Percentiles rank a stretch among this genome's conserved stretches.
Conservation (phyloP, 2,797 vertebrate genomes). For the Rousettus madagascariensis region DNA sequence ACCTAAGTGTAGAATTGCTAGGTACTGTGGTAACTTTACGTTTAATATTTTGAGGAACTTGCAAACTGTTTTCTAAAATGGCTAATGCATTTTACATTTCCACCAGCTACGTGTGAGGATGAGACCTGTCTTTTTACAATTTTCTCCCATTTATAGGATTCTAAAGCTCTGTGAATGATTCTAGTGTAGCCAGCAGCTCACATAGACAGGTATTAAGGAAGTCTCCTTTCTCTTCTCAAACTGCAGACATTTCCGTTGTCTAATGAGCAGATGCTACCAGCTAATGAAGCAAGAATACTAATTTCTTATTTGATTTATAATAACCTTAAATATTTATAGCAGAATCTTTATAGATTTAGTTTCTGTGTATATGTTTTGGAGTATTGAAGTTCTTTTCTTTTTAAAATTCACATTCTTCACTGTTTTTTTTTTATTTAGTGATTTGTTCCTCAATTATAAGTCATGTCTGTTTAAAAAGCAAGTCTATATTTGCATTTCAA, state of each 20-base stretch:
- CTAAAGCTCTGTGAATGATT: neutral
- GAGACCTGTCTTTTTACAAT: neutral
- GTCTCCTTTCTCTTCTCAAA: neutral
- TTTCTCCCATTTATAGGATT: neutral
- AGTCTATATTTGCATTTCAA: neutral
- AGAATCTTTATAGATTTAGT: neutral
- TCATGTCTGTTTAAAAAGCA: conserved; percentile 4
- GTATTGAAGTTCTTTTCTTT: neutral
- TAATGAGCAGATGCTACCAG: conserved; percentile 23
- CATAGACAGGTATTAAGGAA: neutral
- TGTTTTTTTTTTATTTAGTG: conserved; percentile 28
- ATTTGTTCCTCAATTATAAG: conserved; percentile 23
- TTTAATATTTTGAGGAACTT: neutral
- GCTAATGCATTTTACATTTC: neutral
- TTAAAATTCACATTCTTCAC: neutral
- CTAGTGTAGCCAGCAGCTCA: neutral
- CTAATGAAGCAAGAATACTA: neutral
- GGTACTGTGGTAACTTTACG: neutral
- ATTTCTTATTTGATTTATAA: conserved; percentile 48
- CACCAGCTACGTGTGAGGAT: neutral
- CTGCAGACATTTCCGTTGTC: neutral
- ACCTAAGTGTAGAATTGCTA: neutral
- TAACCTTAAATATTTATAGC: conserved; percentile 7
- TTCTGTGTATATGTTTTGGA: neutral
- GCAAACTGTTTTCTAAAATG: neutral